Evolutionary conservation across 2,113 vertebrate species (phyloP), one percentile per base, ranked within the genome.

Genomic region (Carassius auratus): DNA sequence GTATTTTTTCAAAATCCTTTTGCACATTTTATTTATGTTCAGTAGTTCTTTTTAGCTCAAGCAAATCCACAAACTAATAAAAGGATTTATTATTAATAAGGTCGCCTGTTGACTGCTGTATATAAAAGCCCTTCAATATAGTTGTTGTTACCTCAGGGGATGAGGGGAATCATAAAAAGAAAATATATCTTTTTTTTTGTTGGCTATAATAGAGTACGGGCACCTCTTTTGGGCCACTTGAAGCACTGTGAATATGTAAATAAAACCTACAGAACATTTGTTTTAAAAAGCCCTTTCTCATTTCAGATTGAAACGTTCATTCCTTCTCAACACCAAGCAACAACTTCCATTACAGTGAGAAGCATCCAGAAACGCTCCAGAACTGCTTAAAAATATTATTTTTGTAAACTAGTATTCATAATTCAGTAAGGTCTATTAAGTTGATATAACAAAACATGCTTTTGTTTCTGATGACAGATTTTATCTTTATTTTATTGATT

Each of bases 231-330:
- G 26, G 26, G 26, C 26, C 26, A 26, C 26, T 26, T 26, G 1
- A 26, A 26, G 26, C 26, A 26, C 26, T 26, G 26, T 73, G 10
- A 38, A 73, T 10, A 13, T 33, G 21, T 69, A 26, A 45, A 82
- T 8, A 45, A 21, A 52, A 68, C 23, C 17, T 26, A 13, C 42
- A 14, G 2, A 26, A 38, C 5, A 3, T 4, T 38, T 38, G 0
- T 66, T 66, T 12, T 45, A 33, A 19, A 17, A 19, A 23, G 14
- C 3, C 66, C 8, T 59, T 1, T 81, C 0, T 81, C 86, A 36
- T 92, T 91, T 84, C 89, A 93, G 92, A 15, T 91, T 5, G 0
- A 3, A 4, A 0, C 0, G 0, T 10, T 89, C 0, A 57, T 90
- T 52, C 26, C 78, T 19, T 8, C 3, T 66, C 1, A 36, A 62